Evolutionary conservation across 2,888 invertebrate genomes (phyloP).

Genomic region (Dascillus cervinus): DNA sequence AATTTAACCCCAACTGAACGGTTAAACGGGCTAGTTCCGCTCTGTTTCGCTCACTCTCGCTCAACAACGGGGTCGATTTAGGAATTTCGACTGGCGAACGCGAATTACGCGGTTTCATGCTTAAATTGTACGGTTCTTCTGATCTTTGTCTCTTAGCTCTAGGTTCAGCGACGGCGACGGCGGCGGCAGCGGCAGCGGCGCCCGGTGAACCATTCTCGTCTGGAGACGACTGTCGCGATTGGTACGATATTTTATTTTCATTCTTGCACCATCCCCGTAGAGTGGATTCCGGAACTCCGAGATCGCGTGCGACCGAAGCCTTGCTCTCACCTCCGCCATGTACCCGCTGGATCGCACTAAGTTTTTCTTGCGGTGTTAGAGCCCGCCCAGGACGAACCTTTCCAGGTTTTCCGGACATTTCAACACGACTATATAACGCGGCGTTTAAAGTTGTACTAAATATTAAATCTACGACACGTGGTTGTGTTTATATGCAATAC

Average conservation of each 20-base stretch:
- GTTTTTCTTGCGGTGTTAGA: constrained; percentile 69
- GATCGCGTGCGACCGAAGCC: constrained; percentile 77
- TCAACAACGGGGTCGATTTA: constrained; percentile 12
- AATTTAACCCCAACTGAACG: constrained; percentile 38
- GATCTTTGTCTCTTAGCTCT: constrained; percentile 25
- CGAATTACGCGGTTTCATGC: constrained; percentile 21
- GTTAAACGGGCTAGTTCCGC: constrained; percentile 45
- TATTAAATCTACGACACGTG: constrained; percentile 23
- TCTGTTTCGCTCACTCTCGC: constrained; percentile 37
- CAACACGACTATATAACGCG: constrained; percentile 27
- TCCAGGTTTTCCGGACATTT: constrained; percentile 61
- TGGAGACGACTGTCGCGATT: constrained; percentile 63
- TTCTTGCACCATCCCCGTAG: constrained; percentile 84
- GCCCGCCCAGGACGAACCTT: constrained; percentile 75
- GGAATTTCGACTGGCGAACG: constrained; percentile 13
- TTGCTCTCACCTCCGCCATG: constrained; percentile 81
- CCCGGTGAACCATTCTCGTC: constrained; percentile 60
- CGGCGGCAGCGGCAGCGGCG: too few species aligned
- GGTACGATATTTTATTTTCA: constrained; percentile 66
- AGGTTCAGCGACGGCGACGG: constrained; percentile 39
- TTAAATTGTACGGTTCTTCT: constrained; percentile 35
- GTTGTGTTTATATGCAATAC: constrained; percentile 25
- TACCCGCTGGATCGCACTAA: constrained; percentile 73
- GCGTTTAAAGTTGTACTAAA: constrained; percentile 22
- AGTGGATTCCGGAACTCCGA: constrained; percentile 81